phyloP scores from a whole-genome alignment of 2,888 invertebrate genomes.

The Lithophane semibrunnea region DNA sequence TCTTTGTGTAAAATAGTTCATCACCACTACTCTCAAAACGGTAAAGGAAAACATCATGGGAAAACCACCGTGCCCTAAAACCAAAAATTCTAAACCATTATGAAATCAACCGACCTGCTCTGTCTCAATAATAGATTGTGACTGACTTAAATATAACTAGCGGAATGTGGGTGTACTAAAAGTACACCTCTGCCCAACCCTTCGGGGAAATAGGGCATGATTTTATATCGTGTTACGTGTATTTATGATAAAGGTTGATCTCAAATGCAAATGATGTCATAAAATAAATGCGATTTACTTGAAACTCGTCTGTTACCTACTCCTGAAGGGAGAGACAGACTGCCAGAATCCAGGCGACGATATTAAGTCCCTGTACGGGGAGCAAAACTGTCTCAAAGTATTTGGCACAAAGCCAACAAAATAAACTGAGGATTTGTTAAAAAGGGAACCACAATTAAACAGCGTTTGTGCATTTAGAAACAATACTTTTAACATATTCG shows the following conservation, averaged over 20 bases:
- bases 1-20: neutral
- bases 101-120: neutral
- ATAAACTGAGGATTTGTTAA: constrained; percentile 27
- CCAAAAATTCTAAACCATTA: neutral
- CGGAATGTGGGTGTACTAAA: neutral
- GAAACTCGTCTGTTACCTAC: neutral
- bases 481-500: constrained; percentile 8
- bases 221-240: neutral
- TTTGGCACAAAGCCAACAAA: constrained; percentile 22
- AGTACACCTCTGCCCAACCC: too few species aligned
- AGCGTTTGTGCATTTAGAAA: constrained; percentile 3
- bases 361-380: constrained; percentile 10
- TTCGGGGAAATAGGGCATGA: neutral
- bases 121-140: neutral
- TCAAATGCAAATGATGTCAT: too few species aligned
- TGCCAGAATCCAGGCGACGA: neutral
- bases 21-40: neutral
- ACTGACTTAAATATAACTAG: neutral
- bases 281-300: neutral
- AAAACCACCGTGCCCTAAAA: neutral
- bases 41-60: neutral
- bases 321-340: neutral
- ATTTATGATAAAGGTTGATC: neutral
- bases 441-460: constrained; percentile 19
- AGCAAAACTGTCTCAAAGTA: neutral